Evolutionary conservation across 2,113 vertebrate genomes (phyloP).

Genomic region (Scopus umbretta): DNA sequence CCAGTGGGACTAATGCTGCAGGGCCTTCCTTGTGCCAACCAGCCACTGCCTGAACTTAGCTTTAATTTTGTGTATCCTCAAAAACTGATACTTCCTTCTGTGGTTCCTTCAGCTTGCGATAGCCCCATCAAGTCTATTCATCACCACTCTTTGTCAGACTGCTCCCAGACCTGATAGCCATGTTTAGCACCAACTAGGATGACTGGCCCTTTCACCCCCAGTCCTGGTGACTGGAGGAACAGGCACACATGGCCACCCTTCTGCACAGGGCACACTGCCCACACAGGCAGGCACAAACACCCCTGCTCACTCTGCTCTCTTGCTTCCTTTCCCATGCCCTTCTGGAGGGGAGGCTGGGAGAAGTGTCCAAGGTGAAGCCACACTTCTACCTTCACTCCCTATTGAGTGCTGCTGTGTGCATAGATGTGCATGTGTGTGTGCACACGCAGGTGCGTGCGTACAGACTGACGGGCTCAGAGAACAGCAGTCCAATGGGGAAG

Average conservation of each 20-base stretch:
- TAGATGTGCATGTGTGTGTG: background rate
- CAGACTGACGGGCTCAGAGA: background rate
- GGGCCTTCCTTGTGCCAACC: background rate
- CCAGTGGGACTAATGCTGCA: background rate
- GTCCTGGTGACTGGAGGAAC: background rate
- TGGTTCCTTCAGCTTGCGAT: background rate
- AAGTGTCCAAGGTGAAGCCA: background rate
- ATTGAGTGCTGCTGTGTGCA: background rate
- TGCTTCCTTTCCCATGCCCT: background rate
- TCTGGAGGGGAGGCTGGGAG: background rate
- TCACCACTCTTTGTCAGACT: background rate
- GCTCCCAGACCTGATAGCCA: background rate
- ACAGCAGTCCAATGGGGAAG: background rate
- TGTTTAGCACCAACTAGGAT: background rate
- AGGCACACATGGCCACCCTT: background rate
- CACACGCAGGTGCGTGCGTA: background rate
- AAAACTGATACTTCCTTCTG: background rate
- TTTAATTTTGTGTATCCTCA: background rate
- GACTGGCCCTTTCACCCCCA: background rate
- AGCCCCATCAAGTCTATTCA: background rate
- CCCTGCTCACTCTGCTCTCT: background rate
- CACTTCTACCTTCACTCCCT: background rate
- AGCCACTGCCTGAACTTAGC: background rate
- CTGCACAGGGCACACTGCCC: background rate
- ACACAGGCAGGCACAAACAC: fast-evolving